Percentiles rank a stretch among this genome's conserved stretches.
Conservation (phyloP, 2,888 invertebrate genomes). For the Laothoe populi region DNA sequence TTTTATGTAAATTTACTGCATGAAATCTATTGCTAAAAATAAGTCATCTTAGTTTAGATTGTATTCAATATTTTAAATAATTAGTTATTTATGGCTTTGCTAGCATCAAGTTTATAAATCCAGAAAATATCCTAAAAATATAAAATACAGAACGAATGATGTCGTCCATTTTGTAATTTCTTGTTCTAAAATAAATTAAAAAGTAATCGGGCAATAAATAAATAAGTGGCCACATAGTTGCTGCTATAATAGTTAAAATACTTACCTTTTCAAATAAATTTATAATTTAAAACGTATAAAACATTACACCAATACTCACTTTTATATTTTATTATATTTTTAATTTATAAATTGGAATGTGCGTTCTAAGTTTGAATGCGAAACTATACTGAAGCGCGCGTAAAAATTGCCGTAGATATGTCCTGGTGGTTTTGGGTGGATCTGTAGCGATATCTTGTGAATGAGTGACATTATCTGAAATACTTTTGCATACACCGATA, state of each 20-base stretch:
- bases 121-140: too few species aligned
- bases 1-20: too few species aligned
- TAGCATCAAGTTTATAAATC: too few species aligned
- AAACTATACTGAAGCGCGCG: conserved; percentile 27
- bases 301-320: conserved; percentile 8
- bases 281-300: not conserved
- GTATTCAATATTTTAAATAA: too few species aligned
- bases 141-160: too few species aligned
- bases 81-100: too few species aligned
- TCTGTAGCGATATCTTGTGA: conserved; percentile 22
- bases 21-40: too few species aligned
- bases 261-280: not conserved
- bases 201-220: not conserved
- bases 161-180: too few species aligned
- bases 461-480: conserved; percentile 48
- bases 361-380: conserved; percentile 25
- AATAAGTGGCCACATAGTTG: not conserved
- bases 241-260: not conserved
- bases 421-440: conserved; percentile 25
- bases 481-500: conserved; percentile 28
- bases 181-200: too few species aligned
- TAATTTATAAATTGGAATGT: conserved; percentile 6
- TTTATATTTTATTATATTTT: conserved; percentile 3
- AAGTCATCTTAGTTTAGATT: too few species aligned
- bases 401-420: conserved; percentile 11